A percentile compares a stretch with the other conserved stretches of the same genome.
Conservation (phyloP, 2,113 vertebrate genomes). For the Raphicerus campestris region DNA sequence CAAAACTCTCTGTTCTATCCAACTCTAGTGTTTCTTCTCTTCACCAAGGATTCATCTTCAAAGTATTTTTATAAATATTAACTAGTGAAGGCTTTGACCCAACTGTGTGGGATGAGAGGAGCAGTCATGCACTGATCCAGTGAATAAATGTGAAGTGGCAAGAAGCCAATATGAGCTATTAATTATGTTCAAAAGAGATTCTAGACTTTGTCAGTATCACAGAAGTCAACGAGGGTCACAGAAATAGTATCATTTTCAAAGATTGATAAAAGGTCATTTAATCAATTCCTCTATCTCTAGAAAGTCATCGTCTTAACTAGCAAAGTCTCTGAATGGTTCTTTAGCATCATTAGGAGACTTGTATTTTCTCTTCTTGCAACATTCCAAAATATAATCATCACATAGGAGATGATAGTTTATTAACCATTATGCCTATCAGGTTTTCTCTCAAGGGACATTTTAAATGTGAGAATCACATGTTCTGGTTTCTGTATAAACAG, state of each 20-base stretch:
- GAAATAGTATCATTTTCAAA: slow-evolving; percentile 23
- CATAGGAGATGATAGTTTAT: background rate
- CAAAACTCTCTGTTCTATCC: slow-evolving; percentile 1
- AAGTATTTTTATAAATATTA: slow-evolving; percentile 63
- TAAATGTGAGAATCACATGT: background rate
- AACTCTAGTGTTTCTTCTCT: slow-evolving; percentile 10
- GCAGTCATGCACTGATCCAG: slow-evolving; percentile 19
- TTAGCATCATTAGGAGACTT: background rate
- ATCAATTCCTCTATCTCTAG: background rate
- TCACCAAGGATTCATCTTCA: slow-evolving; percentile 27
- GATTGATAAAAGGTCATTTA: background rate
- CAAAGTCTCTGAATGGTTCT: background rate
- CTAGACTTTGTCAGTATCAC: background rate
- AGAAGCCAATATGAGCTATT: slow-evolving; percentile 33
- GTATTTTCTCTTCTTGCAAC: background rate
- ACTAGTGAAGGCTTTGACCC: slow-evolving; percentile 28
- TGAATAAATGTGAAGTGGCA: slow-evolving; percentile 41
- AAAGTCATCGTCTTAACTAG: background rate
- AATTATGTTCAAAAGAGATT: slow-evolving; percentile 34
- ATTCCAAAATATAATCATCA: background rate
- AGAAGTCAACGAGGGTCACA: background rate
- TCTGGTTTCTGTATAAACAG: background rate
- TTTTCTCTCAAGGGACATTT: background rate
- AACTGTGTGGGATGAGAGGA: slow-evolving; percentile 44
- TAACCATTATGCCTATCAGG: background rate